Percentiles rank a stretch among this genome's conserved stretches.
Conservation (phyloP, 2,888 invertebrate species). For the Napeogenes sylphis region DNA sequence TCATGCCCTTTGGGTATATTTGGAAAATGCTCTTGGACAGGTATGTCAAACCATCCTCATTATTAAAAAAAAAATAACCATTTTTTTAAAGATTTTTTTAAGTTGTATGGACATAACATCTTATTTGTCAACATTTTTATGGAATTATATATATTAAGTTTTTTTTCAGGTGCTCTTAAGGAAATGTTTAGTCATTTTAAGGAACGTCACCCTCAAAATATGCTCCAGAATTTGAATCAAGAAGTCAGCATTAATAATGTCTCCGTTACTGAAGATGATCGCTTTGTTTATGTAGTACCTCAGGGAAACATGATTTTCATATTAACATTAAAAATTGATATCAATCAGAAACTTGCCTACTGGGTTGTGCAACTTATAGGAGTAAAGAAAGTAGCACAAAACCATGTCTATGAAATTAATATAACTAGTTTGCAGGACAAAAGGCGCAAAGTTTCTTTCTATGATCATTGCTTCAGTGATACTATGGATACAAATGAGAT, state of each 20-base stretch:
- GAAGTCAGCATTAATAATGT: constrained; percentile 44
- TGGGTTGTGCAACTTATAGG: constrained; percentile 66
- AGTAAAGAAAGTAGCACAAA: constrained; percentile 51
- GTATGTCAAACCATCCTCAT: constrained; percentile 38
- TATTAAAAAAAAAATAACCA: neutral
- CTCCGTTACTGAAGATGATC: constrained; percentile 41
- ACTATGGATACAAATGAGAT: constrained; percentile 58
- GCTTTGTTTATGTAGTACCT: constrained; percentile 50
- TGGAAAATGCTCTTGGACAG: constrained; percentile 64
- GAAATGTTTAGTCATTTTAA: constrained; percentile 63
- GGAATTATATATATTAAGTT: neutral
- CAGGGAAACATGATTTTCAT: constrained; percentile 58
- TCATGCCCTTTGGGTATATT: constrained; percentile 63
- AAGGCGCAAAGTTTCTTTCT: constrained; percentile 53
- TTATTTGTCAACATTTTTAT: neutral
- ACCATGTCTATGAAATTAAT: constrained; percentile 63
- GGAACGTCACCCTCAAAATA: constrained; percentile 53
- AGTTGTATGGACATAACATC: too few relatives aligned
- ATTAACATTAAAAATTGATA: constrained; percentile 48
- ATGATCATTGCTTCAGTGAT: constrained; percentile 63
- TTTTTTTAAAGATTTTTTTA: too few relatives aligned
- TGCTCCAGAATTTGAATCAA: constrained; percentile 47
- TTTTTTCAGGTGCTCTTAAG: constrained; percentile 50
- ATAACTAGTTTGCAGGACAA: constrained; percentile 53
- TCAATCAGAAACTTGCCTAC: constrained; percentile 58